A percentile compares a stretch with the other conserved stretches of the same genome.
These are phyloP conservation scores for Cosmia trapezina DNA, from an alignment of 2,888 invertebrate genomes.

Conservation along the genomic window DNA sequence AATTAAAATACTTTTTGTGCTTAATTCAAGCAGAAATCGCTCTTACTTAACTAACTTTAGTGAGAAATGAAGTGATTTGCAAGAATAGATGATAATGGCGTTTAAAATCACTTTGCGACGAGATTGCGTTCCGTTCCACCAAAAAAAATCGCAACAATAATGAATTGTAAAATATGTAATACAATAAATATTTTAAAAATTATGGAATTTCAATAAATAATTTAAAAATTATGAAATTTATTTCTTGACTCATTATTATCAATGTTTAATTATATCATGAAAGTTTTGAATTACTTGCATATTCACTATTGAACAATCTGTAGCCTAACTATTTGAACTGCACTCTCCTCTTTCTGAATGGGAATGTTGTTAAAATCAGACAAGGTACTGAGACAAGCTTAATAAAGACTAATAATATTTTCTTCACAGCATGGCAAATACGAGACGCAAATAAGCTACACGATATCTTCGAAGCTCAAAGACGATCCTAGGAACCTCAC, in stretches of 20 bases:
- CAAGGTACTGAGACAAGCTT: neutral
- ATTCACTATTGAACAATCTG: neutral
- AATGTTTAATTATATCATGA: neutral
- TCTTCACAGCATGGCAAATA: constrained; percentile 67
- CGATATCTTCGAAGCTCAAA: constrained; percentile 63
- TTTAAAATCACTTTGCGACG: neutral
- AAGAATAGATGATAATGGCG: neutral
- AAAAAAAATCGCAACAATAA: neutral
- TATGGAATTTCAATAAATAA: too few relatives aligned
- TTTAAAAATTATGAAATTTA: too few relatives aligned
- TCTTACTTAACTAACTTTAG: neutral
- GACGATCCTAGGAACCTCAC: constrained; percentile 48
- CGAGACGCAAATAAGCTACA: constrained; percentile 65
- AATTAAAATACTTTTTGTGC: neutral
- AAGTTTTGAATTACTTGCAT: neutral
- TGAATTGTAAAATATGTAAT: neutral
- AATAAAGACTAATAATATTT: constrained; percentile 1
- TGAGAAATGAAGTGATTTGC: neutral
- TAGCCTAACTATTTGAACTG: too few relatives aligned
- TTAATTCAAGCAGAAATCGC: neutral
- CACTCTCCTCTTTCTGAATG: neutral
- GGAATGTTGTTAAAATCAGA: neutral
- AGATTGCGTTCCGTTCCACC: neutral
- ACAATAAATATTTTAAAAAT: too few relatives aligned
- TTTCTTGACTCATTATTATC: too few relatives aligned